Evolutionary conservation across 2,888 invertebrate genomes (phyloP).

Genomic region (Sthenelais limicola): DNA sequence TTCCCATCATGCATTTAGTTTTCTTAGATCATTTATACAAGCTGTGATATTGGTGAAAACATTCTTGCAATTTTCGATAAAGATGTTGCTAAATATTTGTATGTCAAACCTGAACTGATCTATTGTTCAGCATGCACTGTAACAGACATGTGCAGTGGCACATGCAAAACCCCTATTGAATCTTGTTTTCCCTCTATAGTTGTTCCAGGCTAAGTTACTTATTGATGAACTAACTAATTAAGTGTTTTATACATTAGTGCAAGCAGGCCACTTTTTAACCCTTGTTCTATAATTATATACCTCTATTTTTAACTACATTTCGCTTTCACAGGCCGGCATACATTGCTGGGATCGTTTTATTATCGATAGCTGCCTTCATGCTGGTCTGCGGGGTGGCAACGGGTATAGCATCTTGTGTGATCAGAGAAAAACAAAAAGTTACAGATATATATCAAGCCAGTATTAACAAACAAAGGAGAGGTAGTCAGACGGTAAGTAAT

Average conservation of each 20-base stretch:
- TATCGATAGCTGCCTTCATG: not conserved
- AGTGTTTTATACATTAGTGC: not conserved
- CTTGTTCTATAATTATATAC: not conserved
- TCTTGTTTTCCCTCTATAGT: too few species aligned
- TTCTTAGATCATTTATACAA: too few species aligned
- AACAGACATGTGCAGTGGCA: too few species aligned
- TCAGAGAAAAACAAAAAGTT: constrained; percentile 5
- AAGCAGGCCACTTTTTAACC: not conserved
- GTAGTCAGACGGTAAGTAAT: constrained; percentile 14
- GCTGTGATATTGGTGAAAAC: too few species aligned
- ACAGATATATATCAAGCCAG: constrained; percentile 1
- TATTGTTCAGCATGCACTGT: too few species aligned
- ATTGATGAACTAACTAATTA: too few species aligned
- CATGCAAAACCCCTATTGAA: too few species aligned
- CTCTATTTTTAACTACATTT: not conserved
- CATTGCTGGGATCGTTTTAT: constrained; percentile 1
- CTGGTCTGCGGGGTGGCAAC: not conserved
- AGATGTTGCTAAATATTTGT: too few species aligned
- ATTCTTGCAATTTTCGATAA: too few species aligned
- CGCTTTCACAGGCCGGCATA: constrained; percentile 7
- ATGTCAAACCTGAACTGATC: too few species aligned
- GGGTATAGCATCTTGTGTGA: not conserved
- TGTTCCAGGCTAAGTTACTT: too few species aligned
- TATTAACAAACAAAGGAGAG: not conserved
- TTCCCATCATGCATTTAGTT: too few species aligned